These are phyloP conservation scores for Proteles cristata DNA, from an alignment of 2,113 vertebrate genomes.

Conservation along the genomic window DNA sequence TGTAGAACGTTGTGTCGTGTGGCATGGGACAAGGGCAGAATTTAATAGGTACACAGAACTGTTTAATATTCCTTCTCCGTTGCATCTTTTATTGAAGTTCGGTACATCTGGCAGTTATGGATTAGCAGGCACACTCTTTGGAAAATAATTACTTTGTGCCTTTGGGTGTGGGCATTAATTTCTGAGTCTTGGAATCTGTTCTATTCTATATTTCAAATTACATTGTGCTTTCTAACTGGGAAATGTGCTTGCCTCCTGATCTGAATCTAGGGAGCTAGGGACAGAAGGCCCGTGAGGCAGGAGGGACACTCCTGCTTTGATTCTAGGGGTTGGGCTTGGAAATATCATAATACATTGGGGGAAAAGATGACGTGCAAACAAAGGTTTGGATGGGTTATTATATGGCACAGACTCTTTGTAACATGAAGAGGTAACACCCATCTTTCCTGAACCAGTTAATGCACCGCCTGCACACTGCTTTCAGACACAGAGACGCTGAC, in stretches of 20 bases:
- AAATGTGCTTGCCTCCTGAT: neutral
- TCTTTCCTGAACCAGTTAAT: neutral
- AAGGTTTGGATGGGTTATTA: too few relatives aligned
- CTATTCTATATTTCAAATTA: neutral
- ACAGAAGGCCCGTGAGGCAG: neutral
- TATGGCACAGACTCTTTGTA: too few relatives aligned
- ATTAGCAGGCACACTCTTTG: neutral
- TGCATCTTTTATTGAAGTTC: neutral
- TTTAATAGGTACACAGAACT: neutral
- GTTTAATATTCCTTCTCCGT: neutral
- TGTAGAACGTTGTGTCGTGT: neutral
- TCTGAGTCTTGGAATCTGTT: neutral
- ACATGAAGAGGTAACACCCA: accelerated
- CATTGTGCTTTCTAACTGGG: neutral
- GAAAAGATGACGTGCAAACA: neutral
- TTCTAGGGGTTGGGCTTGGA: neutral
- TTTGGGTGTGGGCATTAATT: conserved; percentile 5
- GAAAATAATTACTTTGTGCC: conserved; percentile 39
- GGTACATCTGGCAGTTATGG: neutral
- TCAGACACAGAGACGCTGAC: neutral
- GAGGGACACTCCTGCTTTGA: accelerated
- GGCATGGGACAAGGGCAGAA: accelerated
- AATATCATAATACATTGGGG: neutral
- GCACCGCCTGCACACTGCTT: accelerated
- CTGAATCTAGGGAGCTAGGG: neutral